Base-by-base conservation (phyloP, 2,113 vertebrate species). In the Eolophus roseicapilla region DNA sequence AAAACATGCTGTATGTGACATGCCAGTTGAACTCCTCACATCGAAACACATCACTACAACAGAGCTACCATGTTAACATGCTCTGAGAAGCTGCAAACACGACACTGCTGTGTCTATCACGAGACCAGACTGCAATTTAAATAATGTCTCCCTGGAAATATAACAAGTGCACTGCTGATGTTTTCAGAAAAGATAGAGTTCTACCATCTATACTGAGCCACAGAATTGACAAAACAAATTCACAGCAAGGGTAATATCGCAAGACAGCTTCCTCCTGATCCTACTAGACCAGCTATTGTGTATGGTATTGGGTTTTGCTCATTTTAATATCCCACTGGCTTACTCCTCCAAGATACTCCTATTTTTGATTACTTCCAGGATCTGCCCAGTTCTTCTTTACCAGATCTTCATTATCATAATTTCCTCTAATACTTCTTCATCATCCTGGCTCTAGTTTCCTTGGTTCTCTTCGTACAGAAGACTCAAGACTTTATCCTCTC, bases 11-110 rank as follows among this genome's bases (percentile, higher is more conserved):
- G 8, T 10, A 17, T 15, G 46, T 60, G 24, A 70, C 21, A 14
- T 4, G 39, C 24, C 31, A 81, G 57, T 2, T 39, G 33, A 88
- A 43, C 28, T 80, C 35, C 41, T 46, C 27, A 37, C 0, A 0
- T 75, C 27, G 33, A 55, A 86, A 62, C 11, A 33, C 11, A 28
- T 13, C 35, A 13, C 33, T 33, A 6, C 41, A n/a, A 17, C 28
- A 69, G 60, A 78, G 46, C 55, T 62, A 23, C 29, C 41, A 18
- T 3, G 29, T 33, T 35, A 74, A 52, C 10, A 39, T 2, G 18
- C 49, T 37, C 2, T 3, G 25, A 50, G 60, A 50, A 43, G 17
- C 49, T 85, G 50, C 65, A 64, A 68, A 59, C 37, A 25, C 44
- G 62, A 35, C 55, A 77, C 1, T 52, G 43, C 53, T 77, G 4